These are phyloP conservation scores for Andrena flavipes DNA, from an alignment of 2,888 invertebrate species.

Conservation along the genomic window DNA sequence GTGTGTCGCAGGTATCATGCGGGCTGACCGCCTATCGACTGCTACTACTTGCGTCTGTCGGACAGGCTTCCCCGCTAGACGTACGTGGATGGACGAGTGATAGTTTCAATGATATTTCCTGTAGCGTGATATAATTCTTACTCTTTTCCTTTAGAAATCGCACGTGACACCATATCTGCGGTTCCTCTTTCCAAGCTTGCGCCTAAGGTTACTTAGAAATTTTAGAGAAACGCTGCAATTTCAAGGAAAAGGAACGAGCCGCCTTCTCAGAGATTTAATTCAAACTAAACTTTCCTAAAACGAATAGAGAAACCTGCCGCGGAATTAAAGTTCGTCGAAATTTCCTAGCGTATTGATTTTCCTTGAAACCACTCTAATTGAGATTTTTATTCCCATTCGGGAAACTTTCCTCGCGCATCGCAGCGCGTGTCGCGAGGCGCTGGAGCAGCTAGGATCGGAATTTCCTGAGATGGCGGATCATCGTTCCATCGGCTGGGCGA, in stretches of 20 bases:
- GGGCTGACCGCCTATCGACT: background rate
- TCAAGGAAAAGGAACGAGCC: too few species aligned
- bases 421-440: background rate
- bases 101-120: background rate
- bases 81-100: background rate
- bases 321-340: background rate
- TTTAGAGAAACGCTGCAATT: too few species aligned
- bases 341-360: background rate
- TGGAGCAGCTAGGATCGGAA: conserved; percentile 28
- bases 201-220: too few species aligned
- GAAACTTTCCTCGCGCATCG: background rate
- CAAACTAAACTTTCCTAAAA: too few species aligned
- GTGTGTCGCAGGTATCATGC: background rate
- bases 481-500: conserved; percentile 34
- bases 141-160: too few species aligned
- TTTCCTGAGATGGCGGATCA: conserved; percentile 16
- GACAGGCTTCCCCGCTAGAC: too few species aligned
- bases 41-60: background rate
- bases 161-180: too few species aligned
- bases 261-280: too few species aligned
- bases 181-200: too few species aligned
- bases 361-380: background rate
- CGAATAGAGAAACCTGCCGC: background rate
- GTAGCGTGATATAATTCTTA: too few species aligned
- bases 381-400: background rate